Base-by-base conservation (phyloP, 2,888 invertebrate genomes). In the Cremastinae sp. region DNA sequence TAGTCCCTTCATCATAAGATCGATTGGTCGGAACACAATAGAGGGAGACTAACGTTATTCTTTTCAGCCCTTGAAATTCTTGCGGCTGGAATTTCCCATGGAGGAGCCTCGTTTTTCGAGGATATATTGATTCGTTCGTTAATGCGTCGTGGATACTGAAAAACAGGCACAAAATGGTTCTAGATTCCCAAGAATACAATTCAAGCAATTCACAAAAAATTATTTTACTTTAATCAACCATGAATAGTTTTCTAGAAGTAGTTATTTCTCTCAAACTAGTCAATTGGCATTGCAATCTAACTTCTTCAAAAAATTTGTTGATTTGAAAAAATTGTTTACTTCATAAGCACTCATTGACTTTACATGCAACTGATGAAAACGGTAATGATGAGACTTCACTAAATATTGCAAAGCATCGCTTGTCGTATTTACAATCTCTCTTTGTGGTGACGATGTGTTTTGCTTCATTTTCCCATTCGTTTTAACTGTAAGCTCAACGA, bases 391-490 rank as follows among this genome's bases (percentile, higher is more conserved):
- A 65, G 59, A 28, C 28, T 28, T 5, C 2, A 28, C 5, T 3
- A 28, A 28, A 28, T 5, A 59, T 16, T 55, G 35, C 53, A 43
- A 62, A 51, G 18, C 69, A 16, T 39, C 51, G 78, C 86, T 87
- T 87, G 87, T 87, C 87, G 83, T 87, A 87, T 87, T 87, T 87
- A 85, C 87, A 83, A 87, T 87, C 87, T 87, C 84, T 81, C 82
- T 87, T 87, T 86, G 82, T 82, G 81, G 79, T 82, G 28, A 28
- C 5, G 80, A 37, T 84, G 82, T 81, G 78, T 81, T 75, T 80
- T 73, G 82, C 82, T 84, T 81, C 81, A 82, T 83, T 83, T 84
- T 43, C 80, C 81, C 79, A 78, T 81, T 83, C 81, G 75, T 78
- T 83, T 82, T 80, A 82, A 79, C 82, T 78, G 74, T 72, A 79